Conservation (phyloP, 2,113 vertebrate species). For the Pogonocichla stellata region DNA sequence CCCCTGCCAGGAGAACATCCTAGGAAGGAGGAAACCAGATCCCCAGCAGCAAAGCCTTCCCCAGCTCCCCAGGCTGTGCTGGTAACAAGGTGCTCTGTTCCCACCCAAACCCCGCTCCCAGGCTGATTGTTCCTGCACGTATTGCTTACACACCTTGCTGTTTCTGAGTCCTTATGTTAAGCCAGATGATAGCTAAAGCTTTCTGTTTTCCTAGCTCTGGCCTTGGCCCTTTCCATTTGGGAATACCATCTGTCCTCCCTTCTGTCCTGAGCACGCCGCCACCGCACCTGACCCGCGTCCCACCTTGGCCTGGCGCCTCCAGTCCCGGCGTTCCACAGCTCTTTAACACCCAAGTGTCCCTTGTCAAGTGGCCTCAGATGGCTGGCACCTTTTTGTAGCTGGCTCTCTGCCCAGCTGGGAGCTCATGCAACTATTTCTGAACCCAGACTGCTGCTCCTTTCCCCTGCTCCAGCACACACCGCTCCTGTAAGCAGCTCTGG, state of each 20-base stretch:
- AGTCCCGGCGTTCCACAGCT: neutral
- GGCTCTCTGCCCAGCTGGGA: slow-evolving; percentile 44
- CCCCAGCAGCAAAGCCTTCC: neutral
- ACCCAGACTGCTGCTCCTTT: neutral
- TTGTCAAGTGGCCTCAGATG: slow-evolving; percentile 31
- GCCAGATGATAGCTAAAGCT: slow-evolving; percentile 14
- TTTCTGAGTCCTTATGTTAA: neutral
- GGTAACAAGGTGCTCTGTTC: neutral
- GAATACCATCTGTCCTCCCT: slow-evolving; percentile 59
- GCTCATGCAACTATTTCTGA: slow-evolving; percentile 26
- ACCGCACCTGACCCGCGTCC: neutral
- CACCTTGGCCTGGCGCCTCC: neutral
- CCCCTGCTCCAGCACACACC: neutral
- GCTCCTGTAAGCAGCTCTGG: neutral
- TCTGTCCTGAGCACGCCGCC: slow-evolving; percentile 1
- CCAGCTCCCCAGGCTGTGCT: neutral
- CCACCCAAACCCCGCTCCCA: neutral
- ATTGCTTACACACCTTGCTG: neutral
- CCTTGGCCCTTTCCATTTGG: slow-evolving; percentile 42
- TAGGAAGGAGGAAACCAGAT: neutral
- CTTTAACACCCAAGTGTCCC: neutral
- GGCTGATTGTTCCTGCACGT: neutral
- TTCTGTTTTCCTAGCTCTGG: neutral
- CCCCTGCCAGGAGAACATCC: neutral
- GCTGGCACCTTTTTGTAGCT: slow-evolving; percentile 54